A percentile compares a stretch with the other conserved stretches of the same genome.
phyloP scores from a whole-genome alignment of 2,113 vertebrate genomes.

The Odobenus rosmarus region DNA sequence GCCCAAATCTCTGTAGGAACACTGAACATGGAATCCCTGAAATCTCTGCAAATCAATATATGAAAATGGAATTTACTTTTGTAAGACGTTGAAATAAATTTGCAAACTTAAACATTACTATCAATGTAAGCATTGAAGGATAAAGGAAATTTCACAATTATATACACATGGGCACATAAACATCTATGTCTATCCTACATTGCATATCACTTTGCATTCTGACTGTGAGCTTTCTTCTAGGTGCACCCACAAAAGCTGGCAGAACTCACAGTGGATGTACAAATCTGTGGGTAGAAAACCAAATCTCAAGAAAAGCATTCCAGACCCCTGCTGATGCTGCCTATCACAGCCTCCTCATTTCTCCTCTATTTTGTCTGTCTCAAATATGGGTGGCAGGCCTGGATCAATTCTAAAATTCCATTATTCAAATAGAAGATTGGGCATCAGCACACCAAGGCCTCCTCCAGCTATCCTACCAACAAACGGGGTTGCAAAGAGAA shows the following conservation, averaged over 20 bases:
- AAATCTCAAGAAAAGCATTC: background rate
- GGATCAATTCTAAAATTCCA: background rate
- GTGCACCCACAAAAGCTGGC: background rate
- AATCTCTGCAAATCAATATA: background rate
- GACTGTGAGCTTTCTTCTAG: background rate
- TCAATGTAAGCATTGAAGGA: background rate
- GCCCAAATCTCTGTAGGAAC: background rate
- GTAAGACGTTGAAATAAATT: slow-evolving; percentile 8
- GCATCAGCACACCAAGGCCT: background rate
- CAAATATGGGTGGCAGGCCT: background rate
- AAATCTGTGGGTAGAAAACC: no score
- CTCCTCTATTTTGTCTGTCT: background rate
- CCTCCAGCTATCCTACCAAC: background rate
- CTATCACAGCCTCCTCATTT: background rate
- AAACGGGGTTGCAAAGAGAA: background rate
- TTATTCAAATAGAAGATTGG: background rate
- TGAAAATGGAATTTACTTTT: background rate
- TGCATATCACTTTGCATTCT: background rate
- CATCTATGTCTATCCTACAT: background rate
- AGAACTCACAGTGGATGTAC: background rate
- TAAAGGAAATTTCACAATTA: background rate
- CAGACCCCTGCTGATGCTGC: background rate
- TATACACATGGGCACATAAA: background rate
- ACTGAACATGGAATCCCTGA: background rate
- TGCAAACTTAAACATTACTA: background rate